Conservation (phyloP, 2,888 invertebrate genomes). For the Anodontia alba region DNA sequence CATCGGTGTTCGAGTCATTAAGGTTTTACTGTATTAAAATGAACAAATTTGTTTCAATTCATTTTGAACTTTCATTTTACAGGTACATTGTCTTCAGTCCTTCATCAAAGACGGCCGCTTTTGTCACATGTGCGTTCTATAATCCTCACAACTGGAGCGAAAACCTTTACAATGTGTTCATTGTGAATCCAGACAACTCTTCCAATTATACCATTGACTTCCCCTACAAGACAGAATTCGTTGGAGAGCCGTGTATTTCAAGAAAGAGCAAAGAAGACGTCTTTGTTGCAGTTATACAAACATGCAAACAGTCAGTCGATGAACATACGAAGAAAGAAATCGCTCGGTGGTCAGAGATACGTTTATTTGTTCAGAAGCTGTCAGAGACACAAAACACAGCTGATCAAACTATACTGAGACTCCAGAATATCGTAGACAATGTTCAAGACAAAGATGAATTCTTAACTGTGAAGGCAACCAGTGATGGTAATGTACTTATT, state of each 20-base stretch:
- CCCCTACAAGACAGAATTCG: conserved; percentile 69
- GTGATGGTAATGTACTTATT: conserved; percentile 64
- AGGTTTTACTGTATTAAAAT: too few relatives aligned
- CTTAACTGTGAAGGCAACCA: conserved; percentile 58
- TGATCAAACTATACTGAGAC: conserved; percentile 45
- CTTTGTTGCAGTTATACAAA: conserved; percentile 68
- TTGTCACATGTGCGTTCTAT: conserved; percentile 70
- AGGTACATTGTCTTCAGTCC: conserved; percentile 71
- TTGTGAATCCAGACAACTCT: conserved; percentile 60
- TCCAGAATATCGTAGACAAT: conserved; percentile 64
- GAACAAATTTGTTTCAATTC: too few relatives aligned
- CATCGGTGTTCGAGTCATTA: too few relatives aligned
- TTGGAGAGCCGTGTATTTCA: conserved; percentile 65
- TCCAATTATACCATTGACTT: conserved; percentile 61
- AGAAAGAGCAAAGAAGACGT: conserved; percentile 38
- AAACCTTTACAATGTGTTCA: conserved; percentile 69
- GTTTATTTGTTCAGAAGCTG: conserved; percentile 60
- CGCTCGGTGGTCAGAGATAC: conserved; percentile 54
- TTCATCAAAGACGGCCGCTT: conserved; percentile 60
- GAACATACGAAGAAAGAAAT: conserved; percentile 49
- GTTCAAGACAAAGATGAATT: conserved; percentile 66
- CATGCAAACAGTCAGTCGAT: conserved; percentile 49
- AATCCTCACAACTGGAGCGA: conserved; percentile 69
- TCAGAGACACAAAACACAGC: conserved; percentile 27
- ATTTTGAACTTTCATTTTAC: too few relatives aligned